Base-by-base conservation (phyloP, 2,888 invertebrate species). In the Chrysomela aeneicollis region DNA sequence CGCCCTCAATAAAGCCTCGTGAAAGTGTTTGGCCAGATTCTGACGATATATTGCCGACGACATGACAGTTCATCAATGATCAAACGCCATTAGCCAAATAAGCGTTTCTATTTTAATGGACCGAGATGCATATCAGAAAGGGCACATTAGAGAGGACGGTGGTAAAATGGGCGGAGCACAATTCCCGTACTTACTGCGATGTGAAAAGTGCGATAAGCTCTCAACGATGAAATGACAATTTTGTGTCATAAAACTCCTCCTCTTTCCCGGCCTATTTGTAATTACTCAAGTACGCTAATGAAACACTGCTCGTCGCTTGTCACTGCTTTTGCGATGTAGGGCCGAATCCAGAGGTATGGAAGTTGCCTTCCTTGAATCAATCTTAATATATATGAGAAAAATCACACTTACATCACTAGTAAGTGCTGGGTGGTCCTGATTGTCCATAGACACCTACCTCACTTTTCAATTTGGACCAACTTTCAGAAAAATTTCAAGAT, bases 151-250 rank as follows among this genome's bases (percentile, higher is more conserved):
- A 70, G 69, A 60, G 64, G 71, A 71, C 67, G 69, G 65, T 71
- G 67, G 67, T 71, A 71, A 70, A 59, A 68, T 61, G 59, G 73
- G 74, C 73, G 73, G 68, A 71, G 67, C 61, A 47, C 68, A 67
- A 58, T 69, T 66, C 71, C 68, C 64, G 67, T 66, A 72, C 69
- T 64, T 69, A 74, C 72, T 74, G 72, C 72, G 76, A 74, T 76
- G 68, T 68, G 68, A 67, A 67, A 64, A 69, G 67, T 67, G 63
- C 62, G 76, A 77, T 76, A 75, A 77, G 71, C 67, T 66, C 68
- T 69, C 75, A 75, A 77, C 75, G 75, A 77, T 76, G 76, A 76
- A 78, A 74, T 75, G 78, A 78, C 78, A 78, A 76, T 78, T 77
- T 72, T 76, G 73, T 76, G 78, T 77, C 77, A 78, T 73, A 73